A percentile compares a stretch with the other conserved stretches of the same genome.
Evolutionary conservation across 2,113 vertebrate genomes (phyloP).

Genomic region (human (Homo sapiens)): DNA sequence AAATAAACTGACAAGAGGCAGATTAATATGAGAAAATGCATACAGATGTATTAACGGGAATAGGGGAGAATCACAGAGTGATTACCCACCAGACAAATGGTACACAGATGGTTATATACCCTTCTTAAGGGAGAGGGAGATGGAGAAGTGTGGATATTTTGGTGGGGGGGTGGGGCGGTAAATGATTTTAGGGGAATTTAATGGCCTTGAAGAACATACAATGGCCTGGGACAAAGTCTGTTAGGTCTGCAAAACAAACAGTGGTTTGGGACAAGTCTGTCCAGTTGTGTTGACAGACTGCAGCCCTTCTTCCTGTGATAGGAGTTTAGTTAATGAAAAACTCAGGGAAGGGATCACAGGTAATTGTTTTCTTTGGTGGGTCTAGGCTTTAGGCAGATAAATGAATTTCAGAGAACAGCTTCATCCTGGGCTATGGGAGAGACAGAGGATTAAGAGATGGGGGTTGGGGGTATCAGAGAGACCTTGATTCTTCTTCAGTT

Average conservation of each 20-base stretch:
- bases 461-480: too few species aligned
- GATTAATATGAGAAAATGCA: too few species aligned
- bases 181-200: neutral
- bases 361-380: neutral
- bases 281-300: neutral
- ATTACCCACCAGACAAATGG: too few species aligned
- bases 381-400: neutral
- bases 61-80: too few species aligned
- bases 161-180: neutral
- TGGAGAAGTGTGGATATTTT: neutral
- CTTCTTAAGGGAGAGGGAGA: neutral
- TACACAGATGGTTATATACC: too few species aligned
- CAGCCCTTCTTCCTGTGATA: neutral
- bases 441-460: neutral
- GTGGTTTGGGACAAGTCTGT: neutral
- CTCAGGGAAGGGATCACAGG: neutral
- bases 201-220: neutral
- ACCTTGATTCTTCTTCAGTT: too few species aligned
- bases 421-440: neutral
- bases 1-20: too few species aligned
- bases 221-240: neutral
- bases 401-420: neutral
- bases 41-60: too few species aligned
- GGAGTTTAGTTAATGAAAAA: neutral
- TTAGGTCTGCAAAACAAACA: neutral